Evolutionary conservation across 2,113 vertebrate genomes (phyloP).

Genomic region (Chaetura pelagica): DNA sequence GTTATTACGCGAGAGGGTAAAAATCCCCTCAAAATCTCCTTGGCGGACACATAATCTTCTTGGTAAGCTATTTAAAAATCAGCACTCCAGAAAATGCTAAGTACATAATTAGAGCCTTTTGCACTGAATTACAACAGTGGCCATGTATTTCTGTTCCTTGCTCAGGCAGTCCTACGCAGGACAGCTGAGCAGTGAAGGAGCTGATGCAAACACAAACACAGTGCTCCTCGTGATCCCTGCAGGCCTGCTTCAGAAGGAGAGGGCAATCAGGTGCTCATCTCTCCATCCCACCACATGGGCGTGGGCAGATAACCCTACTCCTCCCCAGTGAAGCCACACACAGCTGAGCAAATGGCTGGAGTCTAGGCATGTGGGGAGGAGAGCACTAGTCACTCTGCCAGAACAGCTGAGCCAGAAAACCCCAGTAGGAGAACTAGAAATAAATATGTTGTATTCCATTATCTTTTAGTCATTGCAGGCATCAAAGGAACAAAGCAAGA

Average conservation of each 20-base stretch:
- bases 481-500: background rate
- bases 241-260: background rate
- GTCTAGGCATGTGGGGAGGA: background rate
- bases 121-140: background rate
- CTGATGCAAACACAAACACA: background rate
- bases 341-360: background rate
- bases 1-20: background rate
- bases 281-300: too few relatives aligned
- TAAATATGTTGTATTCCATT: background rate
- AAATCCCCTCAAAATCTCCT: background rate
- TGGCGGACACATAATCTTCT: background rate
- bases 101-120: background rate
- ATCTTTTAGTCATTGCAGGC: background rate
- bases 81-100: background rate
- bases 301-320: too few relatives aligned
- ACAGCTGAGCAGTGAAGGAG: background rate
- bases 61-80: background rate
- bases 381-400: background rate
- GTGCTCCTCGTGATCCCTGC: background rate
- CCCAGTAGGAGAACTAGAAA: background rate
- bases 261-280: background rate
- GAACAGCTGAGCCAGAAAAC: background rate
- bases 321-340: background rate
- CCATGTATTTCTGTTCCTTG: background rate
- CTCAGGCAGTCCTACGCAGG: background rate